Conservation (phyloP, 2,113 vertebrate genomes). For the Riparia riparia region DNA sequence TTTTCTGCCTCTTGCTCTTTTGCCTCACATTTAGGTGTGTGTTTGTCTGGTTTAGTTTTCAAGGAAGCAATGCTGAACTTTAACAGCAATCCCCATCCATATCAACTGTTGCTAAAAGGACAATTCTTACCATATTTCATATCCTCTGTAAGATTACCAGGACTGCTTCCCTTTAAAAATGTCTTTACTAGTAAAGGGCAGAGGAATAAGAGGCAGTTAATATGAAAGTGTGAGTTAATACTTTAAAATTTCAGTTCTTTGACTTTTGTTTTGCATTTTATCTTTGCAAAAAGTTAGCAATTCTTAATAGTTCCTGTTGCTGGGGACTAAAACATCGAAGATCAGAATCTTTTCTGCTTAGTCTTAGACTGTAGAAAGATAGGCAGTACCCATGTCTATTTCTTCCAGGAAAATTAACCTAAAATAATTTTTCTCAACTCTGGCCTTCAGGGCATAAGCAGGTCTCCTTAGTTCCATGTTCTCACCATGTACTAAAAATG, state of each 20-base stretch:
- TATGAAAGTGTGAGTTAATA: neutral
- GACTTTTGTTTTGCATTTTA: neutral
- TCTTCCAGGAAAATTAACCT: neutral
- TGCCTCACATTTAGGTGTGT: neutral
- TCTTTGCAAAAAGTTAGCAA: conserved; percentile 2
- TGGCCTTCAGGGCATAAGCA: neutral
- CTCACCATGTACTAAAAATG: neutral
- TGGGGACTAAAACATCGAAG: neutral
- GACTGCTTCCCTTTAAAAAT: neutral
- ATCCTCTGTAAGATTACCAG: neutral
- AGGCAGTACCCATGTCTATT: neutral
- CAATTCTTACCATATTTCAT: neutral
- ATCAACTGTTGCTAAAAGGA: neutral
- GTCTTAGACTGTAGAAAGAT: neutral
- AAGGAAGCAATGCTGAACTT: neutral
- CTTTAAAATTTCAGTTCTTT: neutral
- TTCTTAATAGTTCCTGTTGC: neutral
- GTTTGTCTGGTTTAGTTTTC: neutral
- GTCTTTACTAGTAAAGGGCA: neutral
- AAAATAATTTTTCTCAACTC: neutral
- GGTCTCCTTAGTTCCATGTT: neutral
- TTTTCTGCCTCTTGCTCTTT: neutral
- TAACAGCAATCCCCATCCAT: neutral
- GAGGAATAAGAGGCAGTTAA: neutral
- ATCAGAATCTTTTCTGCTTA: neutral